Evolutionary conservation across 2,113 vertebrate genomes (phyloP), one percentile per base, ranked within the genome.

Genomic region (Gasterosteus aculeatus): DNA sequence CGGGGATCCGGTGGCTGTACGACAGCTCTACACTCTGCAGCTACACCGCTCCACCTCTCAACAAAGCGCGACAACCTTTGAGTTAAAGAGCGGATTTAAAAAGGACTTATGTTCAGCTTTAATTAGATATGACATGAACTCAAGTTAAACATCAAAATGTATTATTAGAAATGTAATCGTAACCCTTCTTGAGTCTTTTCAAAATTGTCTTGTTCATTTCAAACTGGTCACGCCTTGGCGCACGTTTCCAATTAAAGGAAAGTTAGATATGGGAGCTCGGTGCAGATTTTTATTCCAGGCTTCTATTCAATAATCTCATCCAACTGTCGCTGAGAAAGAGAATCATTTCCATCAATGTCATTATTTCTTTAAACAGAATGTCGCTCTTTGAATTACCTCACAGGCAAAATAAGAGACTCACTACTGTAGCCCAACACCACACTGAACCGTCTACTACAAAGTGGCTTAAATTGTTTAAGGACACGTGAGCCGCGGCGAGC

Each of bases 401-500:
- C 71, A 10, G 63, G 18, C 31, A 42, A 22, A 54, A 31, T 0
- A 35, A 26, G 54, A 56, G 51, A 29, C 49, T 56, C 31, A 18
- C 49, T 3, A 3, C 39, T 72, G 68, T 82, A 75, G 81, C 53
- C 5, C 16, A n/a, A 78, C 67, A 78, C 69, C 54, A 31, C 4
- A 39, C 42, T 56, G 10, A 57, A 79, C 49, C 11, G 12, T 73
- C 56, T 12, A 77, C 78, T 66, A 82, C 80, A 82, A 61, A 86
- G 78, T 44, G 73, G 64, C 42, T 82, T 85, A 58, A 80, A 78
- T 84, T 74, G 76, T 78, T 41, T n/a, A 66, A 7, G 2, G 58
- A 64, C 53, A 64, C 41, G 5, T 31, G 53, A 77, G 62, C 57
- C 9, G 9, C 31, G 53, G 68, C 12, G n/a, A 81, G 61, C 26